These are phyloP conservation scores for Brachionus asplanchnoidis DNA, from an alignment of 1,140 invertebrate genomes.

Conservation along the genomic window DNA sequence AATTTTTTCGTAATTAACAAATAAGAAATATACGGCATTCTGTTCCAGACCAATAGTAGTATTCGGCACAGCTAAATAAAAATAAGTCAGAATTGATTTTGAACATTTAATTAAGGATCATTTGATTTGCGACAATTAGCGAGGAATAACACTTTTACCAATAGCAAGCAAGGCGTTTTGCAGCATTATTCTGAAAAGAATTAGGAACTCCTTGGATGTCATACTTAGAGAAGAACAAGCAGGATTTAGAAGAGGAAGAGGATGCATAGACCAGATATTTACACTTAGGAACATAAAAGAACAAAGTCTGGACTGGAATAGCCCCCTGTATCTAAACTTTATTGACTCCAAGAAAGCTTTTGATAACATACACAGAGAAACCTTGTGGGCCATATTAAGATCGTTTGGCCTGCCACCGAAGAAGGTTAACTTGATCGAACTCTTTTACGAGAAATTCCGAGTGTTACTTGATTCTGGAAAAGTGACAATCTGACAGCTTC, in stretches of 20 bases:
- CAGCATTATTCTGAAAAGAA: too few relatives aligned
- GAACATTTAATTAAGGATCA: too few relatives aligned
- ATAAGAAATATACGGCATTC: neutral
- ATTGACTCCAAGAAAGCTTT: slow-evolving; percentile 43
- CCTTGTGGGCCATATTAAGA: slow-evolving; percentile 41
- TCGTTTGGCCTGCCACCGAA: slow-evolving; percentile 42
- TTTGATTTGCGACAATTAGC: too few relatives aligned
- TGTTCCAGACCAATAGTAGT: neutral
- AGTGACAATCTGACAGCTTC: slow-evolving; percentile 41
- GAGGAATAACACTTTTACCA: too few relatives aligned
- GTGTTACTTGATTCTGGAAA: slow-evolving; percentile 1
- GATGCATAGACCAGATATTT: slow-evolving; percentile 37
- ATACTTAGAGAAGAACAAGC: too few relatives aligned
- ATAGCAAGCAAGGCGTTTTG: too few relatives aligned
- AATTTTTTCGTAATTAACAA: neutral
- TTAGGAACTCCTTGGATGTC: too few relatives aligned
- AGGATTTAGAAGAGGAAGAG: too few relatives aligned
- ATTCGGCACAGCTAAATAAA: neutral
- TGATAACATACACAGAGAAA: slow-evolving; percentile 42
- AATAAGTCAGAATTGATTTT: neutral
- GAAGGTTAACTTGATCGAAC: neutral
- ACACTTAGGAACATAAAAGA: slow-evolving; percentile 43
- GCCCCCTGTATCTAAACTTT: slow-evolving; percentile 36
- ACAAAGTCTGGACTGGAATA: slow-evolving; percentile 42
- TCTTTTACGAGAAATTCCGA: neutral